Evolutionary conservation across 1,140 invertebrate species (phyloP).

Genomic region (Pinna nobilis): DNA sequence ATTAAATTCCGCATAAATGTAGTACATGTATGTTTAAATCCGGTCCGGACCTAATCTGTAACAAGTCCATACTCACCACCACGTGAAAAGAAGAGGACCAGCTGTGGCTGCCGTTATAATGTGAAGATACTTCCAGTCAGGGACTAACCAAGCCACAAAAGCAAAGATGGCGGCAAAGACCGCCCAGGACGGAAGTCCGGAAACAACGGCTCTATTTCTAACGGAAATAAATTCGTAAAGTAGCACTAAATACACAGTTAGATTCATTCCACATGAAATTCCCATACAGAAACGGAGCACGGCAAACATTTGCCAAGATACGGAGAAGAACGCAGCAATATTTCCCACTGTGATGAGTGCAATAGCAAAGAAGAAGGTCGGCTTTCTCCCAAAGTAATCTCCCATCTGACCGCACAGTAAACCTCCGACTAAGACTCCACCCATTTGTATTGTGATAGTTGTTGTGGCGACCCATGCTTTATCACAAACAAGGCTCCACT

Average conservation of each 20-base stretch:
- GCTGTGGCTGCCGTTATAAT: conserved; percentile 37
- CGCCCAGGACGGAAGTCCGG: conserved; percentile 31
- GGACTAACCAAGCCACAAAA: conserved; percentile 30
- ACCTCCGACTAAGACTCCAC: conserved; percentile 59
- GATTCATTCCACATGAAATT: conserved; percentile 27
- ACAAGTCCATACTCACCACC: conserved; percentile 44
- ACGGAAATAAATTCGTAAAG: conserved; percentile 38
- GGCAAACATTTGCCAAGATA: conserved; percentile 59
- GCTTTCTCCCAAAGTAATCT: conserved; percentile 60
- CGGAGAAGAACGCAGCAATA: conserved; percentile 44
- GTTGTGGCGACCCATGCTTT: conserved; percentile 46
- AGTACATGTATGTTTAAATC: background rate
- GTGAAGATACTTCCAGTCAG: conserved; percentile 49
- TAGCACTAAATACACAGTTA: conserved; percentile 46
- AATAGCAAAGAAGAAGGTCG: conserved; percentile 47
- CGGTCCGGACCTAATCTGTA: too few species aligned
- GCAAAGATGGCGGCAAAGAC: conserved; percentile 38
- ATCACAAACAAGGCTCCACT: conserved; percentile 65
- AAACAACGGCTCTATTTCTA: conserved; percentile 29
- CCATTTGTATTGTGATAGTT: conserved; percentile 65
- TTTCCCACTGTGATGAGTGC: conserved; percentile 42
- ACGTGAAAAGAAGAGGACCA: conserved; percentile 46
- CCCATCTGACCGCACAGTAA: conserved; percentile 54
- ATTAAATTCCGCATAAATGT: background rate
- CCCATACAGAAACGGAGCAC: conserved; percentile 59